phyloP scores from a whole-genome alignment of 2,888 invertebrate species.

The Xylocampa areola region DNA sequence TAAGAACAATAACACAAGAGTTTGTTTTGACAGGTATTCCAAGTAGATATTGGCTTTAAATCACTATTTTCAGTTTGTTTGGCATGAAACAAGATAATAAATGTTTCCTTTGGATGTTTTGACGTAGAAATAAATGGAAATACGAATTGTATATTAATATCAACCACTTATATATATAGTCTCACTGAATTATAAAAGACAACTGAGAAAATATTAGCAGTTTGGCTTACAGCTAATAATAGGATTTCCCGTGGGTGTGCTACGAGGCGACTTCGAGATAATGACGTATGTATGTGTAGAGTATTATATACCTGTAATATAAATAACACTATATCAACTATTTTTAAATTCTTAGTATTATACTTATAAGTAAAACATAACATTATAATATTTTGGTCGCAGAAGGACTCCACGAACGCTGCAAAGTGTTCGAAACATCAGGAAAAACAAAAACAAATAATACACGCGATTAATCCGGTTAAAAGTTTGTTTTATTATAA shows the following conservation, averaged over 20 bases:
- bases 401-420: too few relatives aligned
- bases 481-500: too few relatives aligned
- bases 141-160: conserved; percentile 11
- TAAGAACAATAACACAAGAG: conserved; percentile 28
- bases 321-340: too few relatives aligned
- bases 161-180: conserved; percentile 11
- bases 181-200: conserved; percentile 23
- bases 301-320: conserved; percentile 10
- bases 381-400: too few relatives aligned
- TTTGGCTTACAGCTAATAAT: conserved; percentile 42
- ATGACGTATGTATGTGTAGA: conserved; percentile 16
- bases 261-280: conserved; percentile 30
- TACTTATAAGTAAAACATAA: too few relatives aligned
- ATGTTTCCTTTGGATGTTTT: conserved; percentile 37
- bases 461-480: too few relatives aligned
- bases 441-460: too few relatives aligned
- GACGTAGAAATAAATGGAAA: conserved; percentile 32
- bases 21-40: conserved; percentile 43
- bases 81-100: conserved; percentile 35
- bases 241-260: conserved; percentile 36
- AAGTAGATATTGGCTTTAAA: conserved; percentile 46
- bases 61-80: conserved; percentile 42
- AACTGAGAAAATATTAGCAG: conserved; percentile 20
- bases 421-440: too few relatives aligned
- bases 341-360: too few relatives aligned